A percentile compares a stretch with the other conserved stretches of the same genome.
Conservation (phyloP, 2,888 invertebrate species). For the Hydrotaea diabolus region DNA sequence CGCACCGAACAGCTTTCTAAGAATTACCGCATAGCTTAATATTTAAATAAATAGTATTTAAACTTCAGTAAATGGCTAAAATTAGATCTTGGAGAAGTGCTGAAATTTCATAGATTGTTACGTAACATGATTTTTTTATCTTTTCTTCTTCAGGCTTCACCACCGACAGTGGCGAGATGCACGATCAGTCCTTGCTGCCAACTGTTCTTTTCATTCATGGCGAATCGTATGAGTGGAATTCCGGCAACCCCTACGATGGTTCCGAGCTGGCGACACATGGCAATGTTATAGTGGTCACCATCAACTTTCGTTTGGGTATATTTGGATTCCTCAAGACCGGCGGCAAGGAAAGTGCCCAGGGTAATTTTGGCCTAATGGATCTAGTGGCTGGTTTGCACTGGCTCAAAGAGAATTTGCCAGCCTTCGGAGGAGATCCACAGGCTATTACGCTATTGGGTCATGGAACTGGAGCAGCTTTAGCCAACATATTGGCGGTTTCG, state of each 20-base stretch:
- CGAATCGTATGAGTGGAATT: constrained; percentile 98
- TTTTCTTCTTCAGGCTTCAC: constrained; percentile 56
- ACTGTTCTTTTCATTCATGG: constrained; percentile 95
- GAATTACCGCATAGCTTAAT: no score
- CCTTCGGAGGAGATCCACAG: constrained; percentile 97
- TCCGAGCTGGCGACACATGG: constrained; percentile 96
- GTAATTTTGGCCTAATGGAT: constrained; percentile 95
- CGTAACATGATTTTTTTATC: no score
- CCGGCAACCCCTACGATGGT: constrained; percentile 98
- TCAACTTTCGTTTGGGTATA: constrained; percentile 94
- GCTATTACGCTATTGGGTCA: constrained; percentile 97
- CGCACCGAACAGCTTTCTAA: no score
- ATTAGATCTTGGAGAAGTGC: no score
- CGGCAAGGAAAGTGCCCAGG: constrained; percentile 92
- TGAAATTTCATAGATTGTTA: no score
- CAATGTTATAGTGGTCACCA: constrained; percentile 92
- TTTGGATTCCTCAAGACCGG: constrained; percentile 95
- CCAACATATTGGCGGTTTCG: constrained; percentile 97
- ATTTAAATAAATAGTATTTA: no score
- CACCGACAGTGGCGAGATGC: constrained; percentile 54
- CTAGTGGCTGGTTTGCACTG: constrained; percentile 97
- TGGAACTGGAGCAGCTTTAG: constrained; percentile 97
- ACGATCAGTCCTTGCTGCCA: constrained; percentile 82
- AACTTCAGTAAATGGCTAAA: no score
- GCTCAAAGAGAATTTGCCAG: constrained; percentile 96